Evolutionary conservation across 2,113 vertebrate species (phyloP).

Genomic region (Sylvilagus bachmani): DNA sequence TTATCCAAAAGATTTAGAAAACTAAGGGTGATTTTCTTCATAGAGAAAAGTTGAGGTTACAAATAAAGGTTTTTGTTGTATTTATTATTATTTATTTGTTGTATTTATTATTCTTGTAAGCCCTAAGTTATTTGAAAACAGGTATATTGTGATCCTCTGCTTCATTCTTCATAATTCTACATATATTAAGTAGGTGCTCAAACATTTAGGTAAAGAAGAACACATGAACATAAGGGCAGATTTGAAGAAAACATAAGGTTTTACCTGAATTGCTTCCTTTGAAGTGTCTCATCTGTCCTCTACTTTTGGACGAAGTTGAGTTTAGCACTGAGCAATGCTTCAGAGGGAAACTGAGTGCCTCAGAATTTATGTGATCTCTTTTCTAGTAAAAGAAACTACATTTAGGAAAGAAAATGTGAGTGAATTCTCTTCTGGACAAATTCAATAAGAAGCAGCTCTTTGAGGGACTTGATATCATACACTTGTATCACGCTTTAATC

Average conservation of each 20-base stretch:
- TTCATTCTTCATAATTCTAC: slow-evolving; percentile 22
- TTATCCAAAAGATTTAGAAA: slow-evolving; percentile 48
- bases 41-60: slow-evolving; percentile 7
- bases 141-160: not conserved
- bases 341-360: slow-evolving; percentile 57
- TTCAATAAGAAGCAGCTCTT: slow-evolving; percentile 81
- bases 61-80: slow-evolving; percentile 54
- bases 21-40: slow-evolving; percentile 42
- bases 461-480: slow-evolving; percentile 56
- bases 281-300: slow-evolving; percentile 3
- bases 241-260: not conserved
- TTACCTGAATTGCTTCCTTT: slow-evolving; percentile 33
- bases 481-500: slow-evolving; percentile 66
- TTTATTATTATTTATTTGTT: slow-evolving; percentile 53
- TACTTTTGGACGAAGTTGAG: slow-evolving; percentile 64
- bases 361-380: slow-evolving; percentile 71
- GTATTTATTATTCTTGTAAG: slow-evolving; percentile 52
- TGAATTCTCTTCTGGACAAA: slow-evolving; percentile 64
- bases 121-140: slow-evolving; percentile 44
- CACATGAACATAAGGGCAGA: not conserved
- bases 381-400: slow-evolving; percentile 67
- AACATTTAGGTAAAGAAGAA: slow-evolving; percentile 5
- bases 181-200: slow-evolving; percentile 28
- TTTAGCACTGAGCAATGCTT: slow-evolving; percentile 63
- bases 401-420: slow-evolving; percentile 68